Evolutionary conservation across 2,797 vertebrate genomes (phyloP), one percentile per base, ranked within the genome.

Genomic region (Phrynocephalus forsythii): DNA sequence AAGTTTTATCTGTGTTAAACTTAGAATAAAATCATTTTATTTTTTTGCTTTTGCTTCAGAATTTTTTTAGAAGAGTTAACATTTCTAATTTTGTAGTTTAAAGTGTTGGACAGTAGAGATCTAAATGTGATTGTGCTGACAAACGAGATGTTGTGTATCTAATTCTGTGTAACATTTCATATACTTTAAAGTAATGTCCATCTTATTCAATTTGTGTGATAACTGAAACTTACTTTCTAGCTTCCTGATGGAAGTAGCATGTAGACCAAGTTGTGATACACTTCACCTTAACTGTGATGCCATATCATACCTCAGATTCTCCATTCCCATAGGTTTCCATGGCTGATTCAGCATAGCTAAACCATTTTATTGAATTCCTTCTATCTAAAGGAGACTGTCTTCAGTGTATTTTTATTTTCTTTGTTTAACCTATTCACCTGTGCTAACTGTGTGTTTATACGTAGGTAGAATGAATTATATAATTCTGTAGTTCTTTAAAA

Each of bases 1-100:
- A 0, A 68, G 1, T 79, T 87, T 2, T 38, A 0, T 26, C 7
- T 82, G 50, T 56, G 0, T 0, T 38, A 22, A 77, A 38, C 3
- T 0, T 68, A 84, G 82, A 83, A 79, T 13, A 10, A 78, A 75
- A 38, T 81, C 38, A 44, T 44, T 44, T 44, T 44, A 1, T 4
- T 86, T n/a, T 16, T 79, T 88, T 89, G 0, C 6, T 82, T 63
- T 38, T 10, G 15, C 0, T 0, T 71, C 18, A 20, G 28, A 48
- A 71, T 44, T 44, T 44, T 44, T 44, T 44, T 44, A 44, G 56
- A 66, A 72, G 9, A 72, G 20, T 71, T 50, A 38, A 28, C 71
- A 18, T 28, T 5, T 33, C 6, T 48, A 11, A 71, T 38, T 71
- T 56, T 86, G 30, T 28, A 22, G 8, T 26, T 38, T 52, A 69